Percentiles rank a stretch among this genome's conserved stretches.
These are phyloP conservation scores for Aproaerema taeniolella DNA, from an alignment of 2,888 invertebrate species.

Conservation along the genomic window DNA sequence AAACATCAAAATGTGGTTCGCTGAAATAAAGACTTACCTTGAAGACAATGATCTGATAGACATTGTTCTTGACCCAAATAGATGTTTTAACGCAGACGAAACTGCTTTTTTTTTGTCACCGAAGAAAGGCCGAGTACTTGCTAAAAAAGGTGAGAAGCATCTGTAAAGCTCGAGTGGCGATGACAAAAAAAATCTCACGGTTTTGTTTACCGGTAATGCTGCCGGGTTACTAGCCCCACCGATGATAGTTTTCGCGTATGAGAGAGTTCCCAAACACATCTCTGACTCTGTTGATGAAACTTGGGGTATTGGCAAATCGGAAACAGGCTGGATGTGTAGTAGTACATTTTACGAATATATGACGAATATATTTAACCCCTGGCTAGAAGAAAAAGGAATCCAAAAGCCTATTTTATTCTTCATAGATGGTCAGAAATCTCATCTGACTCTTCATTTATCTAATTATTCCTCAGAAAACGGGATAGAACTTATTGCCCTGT, in stretches of 20 bases:
- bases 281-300: constrained; percentile 18
- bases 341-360: constrained; percentile 13
- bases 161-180: too few relatives aligned
- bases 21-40: neutral
- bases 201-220: constrained; percentile 22
- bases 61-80: neutral
- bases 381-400: constrained; percentile 9
- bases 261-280: constrained; percentile 18
- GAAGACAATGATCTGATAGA: neutral
- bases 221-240: constrained; percentile 23
- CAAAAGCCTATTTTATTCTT: neutral
- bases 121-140: neutral
- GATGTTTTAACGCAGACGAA: neutral
- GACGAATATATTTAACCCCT: constrained; percentile 9
- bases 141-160: too few relatives aligned
- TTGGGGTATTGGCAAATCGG: constrained; percentile 9
- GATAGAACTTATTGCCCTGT: too few relatives aligned
- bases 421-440: too few relatives aligned
- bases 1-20: neutral
- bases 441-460: too few relatives aligned
- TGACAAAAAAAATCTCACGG: constrained; percentile 26
- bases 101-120: neutral
- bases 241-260: constrained; percentile 20
- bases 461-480: too few relatives aligned
- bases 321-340: constrained; percentile 11